Evolutionary conservation across 2,888 invertebrate genomes (phyloP).

Genomic region (Pachliopta kotzebuea): DNA sequence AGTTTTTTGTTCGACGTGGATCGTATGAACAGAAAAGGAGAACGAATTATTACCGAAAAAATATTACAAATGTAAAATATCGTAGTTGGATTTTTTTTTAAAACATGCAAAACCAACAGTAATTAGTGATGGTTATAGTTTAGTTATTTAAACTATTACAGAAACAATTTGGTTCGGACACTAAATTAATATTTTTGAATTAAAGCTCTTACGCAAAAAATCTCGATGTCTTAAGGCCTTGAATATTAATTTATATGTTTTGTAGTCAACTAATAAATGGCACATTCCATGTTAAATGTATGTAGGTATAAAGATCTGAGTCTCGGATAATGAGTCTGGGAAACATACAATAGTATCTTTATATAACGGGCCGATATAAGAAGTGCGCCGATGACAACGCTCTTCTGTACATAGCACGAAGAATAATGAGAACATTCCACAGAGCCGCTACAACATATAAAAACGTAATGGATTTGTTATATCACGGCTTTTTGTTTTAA

Average conservation of each 20-base stretch:
- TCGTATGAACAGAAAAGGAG: too few species aligned
- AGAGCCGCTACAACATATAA: background rate
- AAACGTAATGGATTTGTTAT: background rate
- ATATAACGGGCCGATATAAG: constrained; percentile 38
- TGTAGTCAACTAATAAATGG: background rate
- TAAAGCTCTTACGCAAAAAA: background rate
- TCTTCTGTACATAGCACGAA: constrained; percentile 36
- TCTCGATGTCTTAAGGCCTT: background rate
- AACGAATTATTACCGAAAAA: too few species aligned
- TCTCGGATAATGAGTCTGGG: constrained; percentile 50
- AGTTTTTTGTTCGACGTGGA: too few species aligned
- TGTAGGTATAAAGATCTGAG: constrained; percentile 42
- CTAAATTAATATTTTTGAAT: background rate
- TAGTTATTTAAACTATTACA: too few species aligned
- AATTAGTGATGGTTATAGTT: too few species aligned
- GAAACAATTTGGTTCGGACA: too few species aligned
- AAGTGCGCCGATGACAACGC: constrained; percentile 34
- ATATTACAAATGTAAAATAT: too few species aligned
- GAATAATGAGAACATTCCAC: constrained; percentile 30
- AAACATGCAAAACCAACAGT: too few species aligned
- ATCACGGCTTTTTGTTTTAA: background rate
- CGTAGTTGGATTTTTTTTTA: too few species aligned
- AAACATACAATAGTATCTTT: constrained; percentile 56
- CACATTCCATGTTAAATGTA: constrained; percentile 1
- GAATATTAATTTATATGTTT: background rate